Evolutionary conservation across 1,140 invertebrate genomes (phyloP), one percentile per base, ranked within the genome.

Genomic region (Sarcophaga bullata): DNA sequence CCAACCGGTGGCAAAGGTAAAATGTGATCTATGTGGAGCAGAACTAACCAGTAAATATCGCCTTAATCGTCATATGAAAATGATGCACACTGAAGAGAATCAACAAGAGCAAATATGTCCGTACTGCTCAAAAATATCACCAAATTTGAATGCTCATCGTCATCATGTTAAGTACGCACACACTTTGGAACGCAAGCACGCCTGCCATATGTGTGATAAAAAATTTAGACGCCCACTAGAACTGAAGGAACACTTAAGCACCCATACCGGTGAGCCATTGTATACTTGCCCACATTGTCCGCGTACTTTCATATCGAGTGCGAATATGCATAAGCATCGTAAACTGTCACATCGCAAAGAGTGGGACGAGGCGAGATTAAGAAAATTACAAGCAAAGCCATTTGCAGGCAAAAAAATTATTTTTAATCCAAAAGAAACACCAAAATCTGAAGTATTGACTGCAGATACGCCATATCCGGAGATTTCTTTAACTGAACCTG

Each of bases 231-330:
- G 84, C 0, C 86, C 86, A 6, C 86, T 84, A 49, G 84, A 86
- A 13, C 84, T 88, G 62, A 85, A 90, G 85, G 89, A 90, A 73
- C 89, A 90, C 73, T 85, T 90, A 84, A 85, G 88, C 10, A 89
- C 88, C 4, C 89, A 90, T 17, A 89, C 86, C 0, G 88, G 88
- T 0, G 87, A 88, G 76, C 85, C 85, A 7, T 50, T 90, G 13
- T 90, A 90, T 76, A 88, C 87, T n/a, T 90, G 89, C 78, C 86
- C 87, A 5, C 86, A 88, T 54, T 90, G 89, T 62, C 85, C 88
- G 8, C 85, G 87, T 81, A 89, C 88, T 8, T 90, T 90, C 80
- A 89, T 88, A 54, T 89, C 87, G 3, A 89, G 86, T 80, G 87
- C 87, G 1, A 90, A 90, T 37, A 89, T 90, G 89, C 87, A 90